Conservation (phyloP, 2,888 invertebrate species). For the Anthophora plumipes region DNA sequence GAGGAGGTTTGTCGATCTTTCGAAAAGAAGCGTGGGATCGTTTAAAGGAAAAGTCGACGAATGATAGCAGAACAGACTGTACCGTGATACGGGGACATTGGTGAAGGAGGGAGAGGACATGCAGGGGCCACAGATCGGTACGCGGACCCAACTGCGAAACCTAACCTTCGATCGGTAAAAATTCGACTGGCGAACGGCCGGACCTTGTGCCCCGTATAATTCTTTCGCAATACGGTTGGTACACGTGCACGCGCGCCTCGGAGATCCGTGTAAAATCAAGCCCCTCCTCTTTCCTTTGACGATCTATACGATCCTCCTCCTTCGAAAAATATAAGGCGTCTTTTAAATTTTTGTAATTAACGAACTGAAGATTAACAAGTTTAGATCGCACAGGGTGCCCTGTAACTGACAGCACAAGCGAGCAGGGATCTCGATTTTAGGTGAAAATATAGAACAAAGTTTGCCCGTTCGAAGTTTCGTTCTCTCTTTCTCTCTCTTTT, state of each 20-base stretch:
- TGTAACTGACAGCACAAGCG: too few species aligned
- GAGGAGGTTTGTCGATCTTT: too few species aligned
- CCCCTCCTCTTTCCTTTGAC: conserved; percentile 23
- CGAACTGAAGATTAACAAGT: too few species aligned
- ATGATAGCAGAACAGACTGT: conserved; percentile 54
- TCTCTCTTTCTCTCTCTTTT: too few species aligned
- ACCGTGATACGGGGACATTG: conserved; percentile 60
- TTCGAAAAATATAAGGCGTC: too few species aligned
- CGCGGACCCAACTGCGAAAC: conserved; percentile 66
- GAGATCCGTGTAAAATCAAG: conserved; percentile 61
- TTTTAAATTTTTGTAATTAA: too few species aligned
- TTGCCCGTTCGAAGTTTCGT: too few species aligned
- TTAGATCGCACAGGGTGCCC: too few species aligned
- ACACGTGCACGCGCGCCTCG: conserved; percentile 54
- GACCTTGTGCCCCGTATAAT: conserved; percentile 78
- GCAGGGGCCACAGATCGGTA: conserved; percentile 58
- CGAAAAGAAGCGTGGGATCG: background rate
- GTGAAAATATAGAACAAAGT: too few species aligned
- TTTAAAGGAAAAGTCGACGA: conserved; percentile 28
- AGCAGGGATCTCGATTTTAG: too few species aligned
- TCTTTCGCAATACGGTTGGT: conserved; percentile 72
- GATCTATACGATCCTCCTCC: conserved; percentile 9
- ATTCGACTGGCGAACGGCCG: conserved; percentile 77
- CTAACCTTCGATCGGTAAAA: conserved; percentile 79
- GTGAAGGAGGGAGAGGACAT: conserved; percentile 49